Conservation (phyloP, 2,113 vertebrate species). For the Trinectes maculatus region DNA sequence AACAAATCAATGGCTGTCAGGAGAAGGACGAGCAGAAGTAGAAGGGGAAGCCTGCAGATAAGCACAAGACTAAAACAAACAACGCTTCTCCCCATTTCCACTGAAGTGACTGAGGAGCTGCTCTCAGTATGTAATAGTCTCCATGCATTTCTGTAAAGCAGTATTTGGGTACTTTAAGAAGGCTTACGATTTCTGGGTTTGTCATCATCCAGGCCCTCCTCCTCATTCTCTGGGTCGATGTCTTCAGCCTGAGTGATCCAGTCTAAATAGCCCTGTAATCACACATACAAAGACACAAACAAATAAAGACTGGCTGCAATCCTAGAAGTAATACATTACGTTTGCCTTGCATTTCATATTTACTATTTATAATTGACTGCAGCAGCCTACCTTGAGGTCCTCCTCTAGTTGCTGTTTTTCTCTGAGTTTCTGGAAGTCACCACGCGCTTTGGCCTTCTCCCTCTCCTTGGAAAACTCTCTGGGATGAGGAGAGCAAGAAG, state of each 20-base stretch:
- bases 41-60: not conserved
- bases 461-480: slow-evolving; percentile 99
- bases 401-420: slow-evolving; percentile 98
- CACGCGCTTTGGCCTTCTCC: slow-evolving; percentile 97
- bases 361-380: not conserved
- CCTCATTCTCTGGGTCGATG: slow-evolving; percentile 98
- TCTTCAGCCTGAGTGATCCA: slow-evolving; percentile 99
- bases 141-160: no score
- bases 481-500: slow-evolving; percentile 26
- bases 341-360: not conserved
- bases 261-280: slow-evolving; percentile 89
- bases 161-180: no score
- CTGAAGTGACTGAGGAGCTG: not conserved
- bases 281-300: slow-evolving; percentile 12
- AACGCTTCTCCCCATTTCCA: no score
- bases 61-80: not conserved
- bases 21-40: not conserved
- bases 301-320: not conserved
- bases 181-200: slow-evolving; percentile 97
- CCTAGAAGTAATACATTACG: not conserved
- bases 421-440: slow-evolving; percentile 96
- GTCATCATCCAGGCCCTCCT: slow-evolving; percentile 95
- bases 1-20: not conserved
- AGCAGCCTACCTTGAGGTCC: slow-evolving; percentile 86
- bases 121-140: no score